These are phyloP conservation scores for Muscicapa striata DNA, from an alignment of 2,797 vertebrate species.

Conservation along the genomic window DNA sequence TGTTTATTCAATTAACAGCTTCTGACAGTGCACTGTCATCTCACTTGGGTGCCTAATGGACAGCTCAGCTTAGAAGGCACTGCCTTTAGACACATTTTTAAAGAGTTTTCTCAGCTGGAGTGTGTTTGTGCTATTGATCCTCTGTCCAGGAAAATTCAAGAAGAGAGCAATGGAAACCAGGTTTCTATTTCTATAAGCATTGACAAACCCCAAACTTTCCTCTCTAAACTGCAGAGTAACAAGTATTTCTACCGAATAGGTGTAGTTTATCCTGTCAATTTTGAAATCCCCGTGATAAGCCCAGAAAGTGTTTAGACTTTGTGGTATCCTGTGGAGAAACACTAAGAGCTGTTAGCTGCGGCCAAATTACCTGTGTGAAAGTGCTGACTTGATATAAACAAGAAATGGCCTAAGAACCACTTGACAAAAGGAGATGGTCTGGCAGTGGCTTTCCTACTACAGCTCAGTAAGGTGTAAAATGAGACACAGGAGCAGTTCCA, in stretches of 20 bases:
- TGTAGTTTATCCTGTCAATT: constrained; percentile 29
- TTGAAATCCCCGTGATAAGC: constrained; percentile 34
- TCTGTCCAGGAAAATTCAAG: background rate
- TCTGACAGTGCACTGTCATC: constrained; percentile 12
- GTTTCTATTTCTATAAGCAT: background rate
- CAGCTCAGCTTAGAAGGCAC: background rate
- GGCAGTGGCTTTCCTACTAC: constrained; percentile 1
- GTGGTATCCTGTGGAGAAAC: constrained; percentile 46
- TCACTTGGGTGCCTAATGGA: constrained; percentile 13
- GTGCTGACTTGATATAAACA: constrained; percentile 59
- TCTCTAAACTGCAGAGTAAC: background rate
- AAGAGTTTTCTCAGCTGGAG: constrained; percentile 30
- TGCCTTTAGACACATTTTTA: background rate
- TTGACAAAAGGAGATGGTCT: constrained; percentile 40
- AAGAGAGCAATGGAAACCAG: background rate
- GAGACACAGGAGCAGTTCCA: background rate
- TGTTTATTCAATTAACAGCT: constrained; percentile 1
- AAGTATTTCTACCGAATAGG: background rate
- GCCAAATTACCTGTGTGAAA: constrained; percentile 54
- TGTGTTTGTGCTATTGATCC: constrained; percentile 9
- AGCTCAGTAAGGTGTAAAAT: constrained; percentile 25
- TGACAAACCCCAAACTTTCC: background rate
- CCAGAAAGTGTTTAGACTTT: constrained; percentile 38
- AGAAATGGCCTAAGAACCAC: constrained; percentile 27
- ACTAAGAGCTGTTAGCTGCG: constrained; percentile 1